These are phyloP conservation scores for Rhadinocentrus ornatus DNA, from an alignment of 2,797 vertebrate genomes.

Conservation along the genomic window DNA sequence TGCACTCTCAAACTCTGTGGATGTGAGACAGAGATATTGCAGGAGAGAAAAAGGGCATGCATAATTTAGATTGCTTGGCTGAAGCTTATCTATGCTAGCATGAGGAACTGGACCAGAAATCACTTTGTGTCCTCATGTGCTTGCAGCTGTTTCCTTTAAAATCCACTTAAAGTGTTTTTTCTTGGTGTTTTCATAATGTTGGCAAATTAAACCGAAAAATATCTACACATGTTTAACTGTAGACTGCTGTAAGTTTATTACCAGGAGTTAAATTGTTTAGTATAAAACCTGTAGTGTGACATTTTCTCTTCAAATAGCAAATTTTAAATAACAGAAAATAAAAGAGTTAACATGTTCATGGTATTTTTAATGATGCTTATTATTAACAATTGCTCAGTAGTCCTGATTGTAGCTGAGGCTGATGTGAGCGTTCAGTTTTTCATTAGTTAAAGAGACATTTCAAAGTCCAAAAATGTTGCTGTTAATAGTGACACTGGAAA, in stretches of 20 bases:
- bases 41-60: slow-evolving; percentile 45
- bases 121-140: slow-evolving; percentile 27
- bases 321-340: too few relatives aligned
- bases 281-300: background rate
- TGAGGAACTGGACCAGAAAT: slow-evolving; percentile 52
- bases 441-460: too few relatives aligned
- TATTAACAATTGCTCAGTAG: too few relatives aligned
- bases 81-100: slow-evolving; percentile 30
- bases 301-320: too few relatives aligned
- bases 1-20: slow-evolving; percentile 14
- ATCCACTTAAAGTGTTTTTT: background rate
- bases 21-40: slow-evolving; percentile 24
- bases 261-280: background rate
- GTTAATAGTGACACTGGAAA: too few relatives aligned
- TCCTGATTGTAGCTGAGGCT: too few relatives aligned
- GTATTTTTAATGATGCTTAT: background rate
- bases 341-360: too few relatives aligned
- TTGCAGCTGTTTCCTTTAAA: slow-evolving; percentile 30
- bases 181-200: background rate
- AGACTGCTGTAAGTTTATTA: background rate
- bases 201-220: background rate
- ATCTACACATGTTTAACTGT: background rate
- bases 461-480: too few relatives aligned
- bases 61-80: slow-evolving; percentile 63
- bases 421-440: too few relatives aligned